Base-by-base conservation (phyloP, 2,888 invertebrate species). In the Platerodrilus igneus region DNA sequence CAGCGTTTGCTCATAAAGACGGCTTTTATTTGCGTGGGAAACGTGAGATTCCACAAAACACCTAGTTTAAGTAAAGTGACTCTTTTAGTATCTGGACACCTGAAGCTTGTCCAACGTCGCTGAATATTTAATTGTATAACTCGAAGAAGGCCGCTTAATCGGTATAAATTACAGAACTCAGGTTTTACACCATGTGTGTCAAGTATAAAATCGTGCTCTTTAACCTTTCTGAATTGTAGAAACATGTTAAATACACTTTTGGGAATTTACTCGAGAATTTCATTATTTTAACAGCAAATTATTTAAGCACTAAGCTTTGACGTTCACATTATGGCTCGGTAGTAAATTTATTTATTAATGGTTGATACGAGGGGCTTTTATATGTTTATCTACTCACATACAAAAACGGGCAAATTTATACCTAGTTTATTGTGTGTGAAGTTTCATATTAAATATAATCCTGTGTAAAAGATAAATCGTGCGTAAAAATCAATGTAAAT, bases 21-120 rank as follows among this genome's bases (percentile, higher is more conserved):
- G 33, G 45, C 39, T 55, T n/a, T 56, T 56, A 57, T 55, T 53
- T 57, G 58, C 55, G 58, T 58, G 58, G 57, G 57, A 58, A 56
- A 44, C 28, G 28, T 26, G 48, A 47, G 47, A 52, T 47, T 53
- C 42, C 33, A 38, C 38, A 39, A 35, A 36, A 42, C 38, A 46
- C 42, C n/a, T n/a, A 37, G 35, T 34, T 39, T 34, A 19, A 32
- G 22, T 32, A 28, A 43, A 45, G 45, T 25, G 22, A 25, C 45
- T 41, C 45, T 18, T 45, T 34, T 41, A 39, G 13, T 30, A 27
- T 9, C 30, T 41, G 40, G 28, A 37, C 22, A 29, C 16, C 26
- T 37, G 22, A 44, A 33, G 37, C 23, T 32, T 36, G 25, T 25
- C 23, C 22, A n/a, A 23, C 22, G 14, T 35, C 19, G 25, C 18